Conservation (phyloP, 2,113 vertebrate species). For the Entomyzon cyanotis region DNA sequence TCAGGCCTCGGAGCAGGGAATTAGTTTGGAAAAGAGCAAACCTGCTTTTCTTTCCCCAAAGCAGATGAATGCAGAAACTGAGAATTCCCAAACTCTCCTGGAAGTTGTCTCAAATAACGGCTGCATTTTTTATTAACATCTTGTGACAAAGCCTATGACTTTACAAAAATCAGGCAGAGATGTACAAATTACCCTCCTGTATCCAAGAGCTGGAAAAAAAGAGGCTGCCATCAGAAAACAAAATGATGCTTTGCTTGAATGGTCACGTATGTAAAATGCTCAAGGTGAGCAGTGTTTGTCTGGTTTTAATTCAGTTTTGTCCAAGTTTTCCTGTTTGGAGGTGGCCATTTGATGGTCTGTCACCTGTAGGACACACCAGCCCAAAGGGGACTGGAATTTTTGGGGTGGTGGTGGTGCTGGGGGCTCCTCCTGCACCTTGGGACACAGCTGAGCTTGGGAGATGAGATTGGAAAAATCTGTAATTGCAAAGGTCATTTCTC, state of each 20-base stretch:
- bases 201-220: background rate
- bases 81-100: conserved; percentile 4
- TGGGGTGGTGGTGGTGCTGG: background rate
- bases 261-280: background rate
- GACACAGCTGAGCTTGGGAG: background rate
- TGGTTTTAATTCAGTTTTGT: background rate
- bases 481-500: background rate
- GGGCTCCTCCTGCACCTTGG: background rate
- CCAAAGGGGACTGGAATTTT: background rate
- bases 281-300: background rate
- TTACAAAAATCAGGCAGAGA: background rate
- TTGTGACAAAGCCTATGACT: conserved; percentile 46
- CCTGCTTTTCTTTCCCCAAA: background rate
- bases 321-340: background rate
- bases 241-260: background rate
- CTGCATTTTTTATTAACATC: conserved; percentile 29
- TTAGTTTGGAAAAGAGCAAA: conserved; percentile 9
- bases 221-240: background rate
- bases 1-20: background rate
- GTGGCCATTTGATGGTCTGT: background rate
- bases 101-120: background rate
- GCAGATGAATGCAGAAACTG: background rate
- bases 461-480: background rate
- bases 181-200: background rate
- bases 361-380: background rate